Base-by-base conservation (phyloP, 1,140 invertebrate genomes). In the Sycobia sp. region DNA sequence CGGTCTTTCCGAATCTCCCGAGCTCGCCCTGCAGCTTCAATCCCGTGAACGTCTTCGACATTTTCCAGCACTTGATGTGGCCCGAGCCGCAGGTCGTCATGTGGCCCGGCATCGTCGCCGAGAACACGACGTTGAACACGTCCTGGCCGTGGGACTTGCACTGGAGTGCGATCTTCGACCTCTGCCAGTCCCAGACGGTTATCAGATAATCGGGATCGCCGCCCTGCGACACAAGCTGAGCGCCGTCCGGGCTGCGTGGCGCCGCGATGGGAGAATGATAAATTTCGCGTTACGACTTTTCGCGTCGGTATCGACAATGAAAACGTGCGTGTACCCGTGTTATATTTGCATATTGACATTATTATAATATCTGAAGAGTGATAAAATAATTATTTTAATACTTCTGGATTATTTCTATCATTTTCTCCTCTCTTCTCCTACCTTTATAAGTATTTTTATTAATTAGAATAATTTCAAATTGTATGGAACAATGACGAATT, bases 11-110 rank as follows among this genome's bases (percentile, higher is more conserved):
- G 82, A 96, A 97, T 74, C 90, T 85, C 5, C 94, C 94, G 18
- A 93, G 73, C 71, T 90, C 86, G 3, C 92, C 92, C 79, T 95
- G 88, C 2, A 97, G 79, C 76, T 97, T 97, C 0, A 96, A 76
- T 2, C 94, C 94, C 0, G 94, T 96, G 73, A 95, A 96, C 0
- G 94, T 95, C 67, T 87, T 74, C 0, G 89, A 88, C 88, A 96
- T 94, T 85, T 93, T 95, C 94, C 94, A 96, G 82, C 94, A 94
- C 83, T 92, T 93, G 57, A 96, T 93, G 74, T 96, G 94, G 16
- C 86, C 87, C 0, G 76, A 75, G 83, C 93, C 93, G 68, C 89
- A 86, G 1, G 92, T 89, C 7, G 88, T 90, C 23, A 96, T 80
- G 67, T 92, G 86, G 4, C 89, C 91, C 7, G 88, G 86, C 65